phyloP scores from a whole-genome alignment of 1,140 invertebrate genomes.

The Bombus breviceps region DNA sequence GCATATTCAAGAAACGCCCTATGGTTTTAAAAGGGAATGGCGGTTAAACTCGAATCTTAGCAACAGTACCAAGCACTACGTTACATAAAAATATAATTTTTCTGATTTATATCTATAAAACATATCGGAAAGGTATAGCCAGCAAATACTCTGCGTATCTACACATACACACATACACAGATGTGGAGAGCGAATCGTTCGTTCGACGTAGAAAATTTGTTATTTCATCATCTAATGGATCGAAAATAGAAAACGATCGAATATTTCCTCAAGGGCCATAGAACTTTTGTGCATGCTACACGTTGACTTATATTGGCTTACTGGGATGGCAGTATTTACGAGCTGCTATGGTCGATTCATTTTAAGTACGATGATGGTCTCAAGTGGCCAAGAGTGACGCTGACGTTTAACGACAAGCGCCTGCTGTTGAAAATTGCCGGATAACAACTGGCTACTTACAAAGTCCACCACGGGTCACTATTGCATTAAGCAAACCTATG shows the following conservation, averaged over 20 bases:
- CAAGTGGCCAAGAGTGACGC: slow-evolving; percentile 20
- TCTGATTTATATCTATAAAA: too few relatives aligned
- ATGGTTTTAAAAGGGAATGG: too few relatives aligned
- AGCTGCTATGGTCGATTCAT: slow-evolving; percentile 4
- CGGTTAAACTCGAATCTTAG: too few relatives aligned
- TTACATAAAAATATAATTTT: too few relatives aligned
- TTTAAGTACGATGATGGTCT: slow-evolving; percentile 14
- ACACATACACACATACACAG: too few relatives aligned
- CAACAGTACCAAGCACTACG: too few relatives aligned
- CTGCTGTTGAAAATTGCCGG: slow-evolving; percentile 23
- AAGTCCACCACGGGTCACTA: slow-evolving; percentile 18
- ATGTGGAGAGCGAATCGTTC: too few relatives aligned
- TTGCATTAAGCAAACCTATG: slow-evolving; percentile 12
- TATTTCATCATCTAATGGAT: neutral
- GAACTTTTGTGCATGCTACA: neutral
- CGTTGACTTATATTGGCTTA: neutral
- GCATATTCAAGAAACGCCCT: neutral
- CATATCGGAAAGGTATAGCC: neutral
- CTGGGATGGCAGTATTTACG: neutral
- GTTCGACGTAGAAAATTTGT: too few relatives aligned
- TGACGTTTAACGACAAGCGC: slow-evolving; percentile 23
- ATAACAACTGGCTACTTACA: slow-evolving; percentile 20
- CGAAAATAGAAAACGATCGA: neutral
- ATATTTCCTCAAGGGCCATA: too few relatives aligned
- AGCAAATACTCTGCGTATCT: too few relatives aligned